phyloP scores from a whole-genome alignment of 2,888 invertebrate species.

The Osmoderma eremita region DNA sequence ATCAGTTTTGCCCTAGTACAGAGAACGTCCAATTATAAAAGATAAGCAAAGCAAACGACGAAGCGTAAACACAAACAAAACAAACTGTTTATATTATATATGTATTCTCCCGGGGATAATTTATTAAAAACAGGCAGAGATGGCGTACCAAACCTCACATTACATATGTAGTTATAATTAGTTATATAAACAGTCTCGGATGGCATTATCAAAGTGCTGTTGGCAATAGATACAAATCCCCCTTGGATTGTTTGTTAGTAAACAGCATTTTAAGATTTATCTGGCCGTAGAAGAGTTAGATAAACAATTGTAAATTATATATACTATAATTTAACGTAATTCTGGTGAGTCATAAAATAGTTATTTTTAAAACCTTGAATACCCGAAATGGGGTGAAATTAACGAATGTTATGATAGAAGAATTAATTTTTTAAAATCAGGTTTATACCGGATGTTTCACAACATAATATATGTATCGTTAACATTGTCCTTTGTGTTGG shows the following conservation, averaged over 20 bases:
- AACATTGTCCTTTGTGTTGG: too few species aligned
- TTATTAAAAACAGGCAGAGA: slow-evolving; percentile 17
- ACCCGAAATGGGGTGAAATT: too few species aligned
- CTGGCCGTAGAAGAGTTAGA: background rate
- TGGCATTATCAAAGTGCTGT: background rate
- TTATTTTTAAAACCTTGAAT: too few species aligned
- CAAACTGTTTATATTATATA: slow-evolving; percentile 22
- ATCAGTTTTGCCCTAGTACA: slow-evolving; percentile 15
- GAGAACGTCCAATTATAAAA: background rate
- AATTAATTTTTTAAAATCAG: too few species aligned
- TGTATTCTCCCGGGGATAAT: slow-evolving; percentile 14
- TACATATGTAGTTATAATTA: too few species aligned
- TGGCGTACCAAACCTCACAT: background rate
- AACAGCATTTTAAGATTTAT: slow-evolving; percentile 17
- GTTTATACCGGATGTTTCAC: too few species aligned
- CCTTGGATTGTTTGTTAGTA: slow-evolving; percentile 15
- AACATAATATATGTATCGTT: too few species aligned
- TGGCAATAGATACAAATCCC: background rate
- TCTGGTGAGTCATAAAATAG: background rate
- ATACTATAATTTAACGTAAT: background rate
- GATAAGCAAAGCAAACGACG: background rate
- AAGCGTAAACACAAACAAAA: slow-evolving; percentile 22
- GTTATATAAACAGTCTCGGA: background rate
- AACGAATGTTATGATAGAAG: too few species aligned
- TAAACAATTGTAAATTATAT: slow-evolving; percentile 3